These are phyloP conservation scores for Drosophila limbata DNA, from an alignment of 2,888 invertebrate species.

Conservation along the genomic window DNA sequence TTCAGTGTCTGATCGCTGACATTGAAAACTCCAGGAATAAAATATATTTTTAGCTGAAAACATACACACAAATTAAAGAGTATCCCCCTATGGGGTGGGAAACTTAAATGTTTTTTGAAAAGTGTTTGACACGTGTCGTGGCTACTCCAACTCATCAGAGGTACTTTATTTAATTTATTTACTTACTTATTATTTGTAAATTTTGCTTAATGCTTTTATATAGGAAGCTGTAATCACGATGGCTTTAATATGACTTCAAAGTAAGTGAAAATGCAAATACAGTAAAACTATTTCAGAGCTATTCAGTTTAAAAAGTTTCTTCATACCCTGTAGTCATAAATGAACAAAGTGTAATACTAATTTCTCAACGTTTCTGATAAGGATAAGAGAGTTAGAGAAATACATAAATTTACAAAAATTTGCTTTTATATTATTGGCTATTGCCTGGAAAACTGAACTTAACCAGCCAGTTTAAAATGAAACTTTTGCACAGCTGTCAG, in stretches of 20 bases:
- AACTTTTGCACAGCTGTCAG: not conserved
- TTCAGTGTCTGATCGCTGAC: slow-evolving; percentile 2
- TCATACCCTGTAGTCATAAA: not conserved
- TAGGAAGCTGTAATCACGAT: not conserved
- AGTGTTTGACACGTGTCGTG: slow-evolving; percentile 9
- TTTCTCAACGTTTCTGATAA: not conserved
- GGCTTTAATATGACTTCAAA: not conserved
- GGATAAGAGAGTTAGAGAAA: not conserved
- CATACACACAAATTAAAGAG: not conserved
- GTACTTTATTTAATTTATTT: not conserved
- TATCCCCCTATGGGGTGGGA: not conserved
- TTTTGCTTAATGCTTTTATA: not conserved
- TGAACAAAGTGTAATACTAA: not conserved
- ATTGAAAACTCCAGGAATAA: slow-evolving; percentile 8
- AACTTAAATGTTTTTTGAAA: not conserved
- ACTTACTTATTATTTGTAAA: slow-evolving; percentile 3
- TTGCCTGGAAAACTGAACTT: not conserved
- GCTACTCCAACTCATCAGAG: slow-evolving; percentile 4
- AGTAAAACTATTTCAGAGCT: not conserved
- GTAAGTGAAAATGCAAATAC: slow-evolving; percentile 1
- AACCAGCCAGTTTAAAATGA: not conserved
- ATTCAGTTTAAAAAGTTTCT: not conserved
- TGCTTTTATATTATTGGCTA: not conserved
- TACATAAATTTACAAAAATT: not conserved
- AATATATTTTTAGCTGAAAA: slow-evolving; percentile 10